Base-by-base conservation (phyloP, 2,888 invertebrate species). In the Helobdella robusta region DNA sequence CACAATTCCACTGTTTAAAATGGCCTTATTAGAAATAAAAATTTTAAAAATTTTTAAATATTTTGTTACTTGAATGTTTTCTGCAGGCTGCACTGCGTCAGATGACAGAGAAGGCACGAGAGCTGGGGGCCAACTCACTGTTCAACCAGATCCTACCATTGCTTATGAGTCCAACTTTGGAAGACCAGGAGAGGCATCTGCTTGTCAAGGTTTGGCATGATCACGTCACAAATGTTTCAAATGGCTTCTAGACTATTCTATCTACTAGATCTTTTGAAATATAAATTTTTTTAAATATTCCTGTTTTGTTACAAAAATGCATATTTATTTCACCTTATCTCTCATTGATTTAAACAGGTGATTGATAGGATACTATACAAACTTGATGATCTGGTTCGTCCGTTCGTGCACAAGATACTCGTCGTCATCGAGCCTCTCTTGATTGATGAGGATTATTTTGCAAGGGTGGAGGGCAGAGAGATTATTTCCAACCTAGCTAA, bases 381-480 rank as follows among this genome's bases (percentile, higher is more conserved):
- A 80, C 82, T 98, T 73, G 98, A 98, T 76, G 98, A 99, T 82
- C 83, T 99, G 73, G 98, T 98, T 32, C 86, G 98, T 69, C 98
- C 98, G 0, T 99, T 98, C 76, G 98, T 99, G 0, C 98, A 99
- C 82, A 99, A 98, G 85, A 98, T 98, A 78, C 84, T 98, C 70
- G 98, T 99, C 20, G 98, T 98, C 3, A 98, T 98, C 78, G 98
- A 98, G 81, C 98, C 98, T 0, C 82, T 98, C 69, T 83, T 98
- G 48, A 98, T 98, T 78, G 98, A 99, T 79, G 98, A 98, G 84
- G 98, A 99, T 81, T 99, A 99, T 81, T 99, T 98, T 79, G 98
- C 98, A 32, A 89, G 98, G 78, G 98, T 98, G 8, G 98, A 99
- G 81, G 98, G 97, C 72, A 85, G 98, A 75, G 98, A 98, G 82